Percentiles rank a stretch among this genome's conserved stretches.
These are phyloP conservation scores for Drosophila littoralis DNA, from an alignment of 1,140 invertebrate species.

Conservation along the genomic window DNA sequence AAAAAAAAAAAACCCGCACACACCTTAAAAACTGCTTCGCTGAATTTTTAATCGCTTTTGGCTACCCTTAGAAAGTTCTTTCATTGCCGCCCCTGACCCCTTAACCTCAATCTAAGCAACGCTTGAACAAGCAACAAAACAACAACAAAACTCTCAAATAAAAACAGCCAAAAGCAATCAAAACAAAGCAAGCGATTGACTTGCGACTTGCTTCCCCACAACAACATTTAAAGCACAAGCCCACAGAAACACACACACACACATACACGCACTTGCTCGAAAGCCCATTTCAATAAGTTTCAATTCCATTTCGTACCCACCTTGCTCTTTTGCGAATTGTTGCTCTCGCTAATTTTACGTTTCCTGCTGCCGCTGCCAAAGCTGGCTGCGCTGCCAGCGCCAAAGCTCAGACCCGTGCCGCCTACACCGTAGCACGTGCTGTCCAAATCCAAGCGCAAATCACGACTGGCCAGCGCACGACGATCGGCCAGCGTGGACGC, in stretches of 20 bases:
- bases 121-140: slow-evolving; percentile 17
- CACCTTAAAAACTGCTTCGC: slow-evolving; percentile 9
- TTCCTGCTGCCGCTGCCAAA: slow-evolving; percentile 82
- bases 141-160: slow-evolving; percentile 39
- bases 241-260: not conserved
- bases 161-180: slow-evolving; percentile 71
- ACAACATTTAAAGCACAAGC: slow-evolving; percentile 30
- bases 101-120: slow-evolving; percentile 52
- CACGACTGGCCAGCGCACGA: slow-evolving; percentile 62
- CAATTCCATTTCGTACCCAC: slow-evolving; percentile 50
- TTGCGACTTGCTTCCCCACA: slow-evolving; percentile 57
- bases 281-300: slow-evolving; percentile 33
- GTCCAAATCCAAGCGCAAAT: slow-evolving; percentile 77
- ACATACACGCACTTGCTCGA: not conserved
- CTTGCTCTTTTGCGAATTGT: slow-evolving; percentile 82
- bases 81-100: slow-evolving; percentile 46
- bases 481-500: slow-evolving; percentile 68
- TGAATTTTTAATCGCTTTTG: slow-evolving; percentile 26
- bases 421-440: slow-evolving; percentile 77
- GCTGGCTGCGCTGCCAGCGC: slow-evolving; percentile 44
- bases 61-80: slow-evolving; percentile 17
- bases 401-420: slow-evolving; percentile 67
- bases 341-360: slow-evolving; percentile 85
- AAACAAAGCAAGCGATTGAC: slow-evolving; percentile 75
- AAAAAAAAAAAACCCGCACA: not conserved